Evolutionary conservation across 2,888 invertebrate species (phyloP), one percentile per base, ranked within the genome.

Genomic region (Sarcophaga variegata): DNA sequence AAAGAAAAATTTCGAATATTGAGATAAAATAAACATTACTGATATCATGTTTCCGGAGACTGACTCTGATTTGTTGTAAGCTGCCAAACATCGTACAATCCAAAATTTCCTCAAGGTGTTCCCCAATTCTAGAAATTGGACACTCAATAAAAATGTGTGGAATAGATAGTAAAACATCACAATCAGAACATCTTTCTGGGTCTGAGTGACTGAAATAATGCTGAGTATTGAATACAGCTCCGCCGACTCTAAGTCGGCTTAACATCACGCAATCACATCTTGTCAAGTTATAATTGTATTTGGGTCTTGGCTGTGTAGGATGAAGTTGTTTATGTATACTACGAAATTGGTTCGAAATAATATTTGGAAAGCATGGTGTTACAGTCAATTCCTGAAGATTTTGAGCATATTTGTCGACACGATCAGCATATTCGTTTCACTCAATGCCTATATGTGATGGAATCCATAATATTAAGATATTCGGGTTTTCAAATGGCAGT

Each of bases 381-480:
- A 37, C 37, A 37, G 37, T 37, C 3, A 37, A 6, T 37, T 37
- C 37, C 8, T 37, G 37, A 37, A 37, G 37, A 37, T 37, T 37
- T 37, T 37, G 37, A 37, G 6, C 37, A 37, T 37, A 6, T 37
- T 37, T 37, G 37, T 0, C 27, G 4, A 27, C 27, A 37, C 37
- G 8, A 37, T 8, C 37, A 37, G 37, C 6, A 37, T 37, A 37
- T 37, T 37, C 22, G 49, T 70, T 20, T 11, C 22, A 0, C 64
- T 22, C 25, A 25, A 27, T 14, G 22, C 27, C 25, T 22, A 66
- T 76, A n/a, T 76, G 66, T 3, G 76, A 54, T 2, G 66, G 76
- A 66, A 76, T 66, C 76, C 66, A 76, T 8, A 75, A 5, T 22
- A 75, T 47, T 27, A 27, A 27, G 27, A 27, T 27, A 5, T 27